These are phyloP conservation scores for Enteromius radiatus DNA, from an alignment of 2,797 vertebrate species.

Conservation along the genomic window DNA sequence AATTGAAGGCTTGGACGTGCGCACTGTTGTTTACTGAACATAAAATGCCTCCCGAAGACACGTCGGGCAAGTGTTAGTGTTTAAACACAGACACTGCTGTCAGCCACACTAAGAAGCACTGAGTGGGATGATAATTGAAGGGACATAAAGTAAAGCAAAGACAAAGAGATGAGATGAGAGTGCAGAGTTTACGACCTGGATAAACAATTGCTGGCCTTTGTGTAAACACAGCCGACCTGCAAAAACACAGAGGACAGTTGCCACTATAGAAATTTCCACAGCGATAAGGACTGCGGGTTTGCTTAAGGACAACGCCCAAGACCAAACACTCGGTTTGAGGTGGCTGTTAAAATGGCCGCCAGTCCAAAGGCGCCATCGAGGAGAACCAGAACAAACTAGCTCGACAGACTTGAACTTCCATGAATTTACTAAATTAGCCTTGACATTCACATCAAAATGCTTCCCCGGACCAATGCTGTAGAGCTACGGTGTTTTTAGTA, in stretches of 20 bases:
- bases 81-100: slow-evolving; percentile 73
- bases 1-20: slow-evolving; percentile 74
- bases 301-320: slow-evolving; percentile 28
- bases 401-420: slow-evolving; percentile 23
- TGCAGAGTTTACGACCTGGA: slow-evolving; percentile 74
- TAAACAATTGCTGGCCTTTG: slow-evolving; percentile 68
- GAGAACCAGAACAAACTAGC: slow-evolving; percentile 50
- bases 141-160: slow-evolving; percentile 68
- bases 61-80: slow-evolving; percentile 66
- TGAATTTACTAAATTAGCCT: slow-evolving; percentile 15
- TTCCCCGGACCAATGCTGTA: neutral
- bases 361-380: slow-evolving; percentile 46
- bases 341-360: slow-evolving; percentile 49
- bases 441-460: slow-evolving; percentile 13
- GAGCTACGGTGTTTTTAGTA: neutral
- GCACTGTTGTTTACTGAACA: slow-evolving; percentile 73
- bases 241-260: slow-evolving; percentile 50
- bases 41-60: slow-evolving; percentile 72
- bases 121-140: slow-evolving; percentile 64
- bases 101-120: slow-evolving; percentile 63
- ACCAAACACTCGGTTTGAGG: slow-evolving; percentile 40
- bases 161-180: slow-evolving; percentile 71
- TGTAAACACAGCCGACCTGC: slow-evolving; percentile 53
- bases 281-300: slow-evolving; percentile 34
- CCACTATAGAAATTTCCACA: slow-evolving; percentile 54